phyloP scores from a whole-genome alignment of 2,888 invertebrate genomes.

The Teinopalpus imperialis region DNA sequence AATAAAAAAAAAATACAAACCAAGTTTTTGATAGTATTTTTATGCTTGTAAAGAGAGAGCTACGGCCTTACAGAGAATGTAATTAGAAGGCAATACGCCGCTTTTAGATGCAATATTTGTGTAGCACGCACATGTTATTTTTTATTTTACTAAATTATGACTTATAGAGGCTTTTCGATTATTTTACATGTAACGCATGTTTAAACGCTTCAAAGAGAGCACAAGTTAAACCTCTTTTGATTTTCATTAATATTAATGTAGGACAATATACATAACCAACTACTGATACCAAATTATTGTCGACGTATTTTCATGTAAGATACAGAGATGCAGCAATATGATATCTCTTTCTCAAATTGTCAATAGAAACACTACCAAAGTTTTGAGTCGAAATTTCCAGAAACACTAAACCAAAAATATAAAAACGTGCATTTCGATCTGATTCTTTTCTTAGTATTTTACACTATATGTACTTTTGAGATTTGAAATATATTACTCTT shows the following conservation, averaged over 20 bases:
- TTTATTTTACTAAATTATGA: too few relatives aligned
- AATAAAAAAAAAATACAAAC: too few relatives aligned
- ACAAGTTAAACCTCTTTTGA: too few relatives aligned
- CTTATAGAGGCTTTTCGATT: too few relatives aligned
- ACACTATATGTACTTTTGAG: slow-evolving; percentile 15
- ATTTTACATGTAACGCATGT: too few relatives aligned
- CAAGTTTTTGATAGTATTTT: too few relatives aligned
- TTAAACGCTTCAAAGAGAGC: too few relatives aligned
- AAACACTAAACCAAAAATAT: neutral
- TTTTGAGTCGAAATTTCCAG: neutral
- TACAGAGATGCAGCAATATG: too few relatives aligned
- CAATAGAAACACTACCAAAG: too few relatives aligned
- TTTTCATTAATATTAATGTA: too few relatives aligned
- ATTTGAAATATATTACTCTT: slow-evolving; percentile 20
- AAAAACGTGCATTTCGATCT: slow-evolving; percentile 7
- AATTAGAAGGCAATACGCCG: slow-evolving; percentile 7
- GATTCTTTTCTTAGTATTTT: slow-evolving; percentile 8
- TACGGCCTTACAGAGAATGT: slow-evolving; percentile 2
- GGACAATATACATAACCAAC: neutral
- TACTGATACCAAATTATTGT: neutral
- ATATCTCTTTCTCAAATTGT: too few relatives aligned
- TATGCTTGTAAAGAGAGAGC: too few relatives aligned
- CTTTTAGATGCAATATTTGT: neutral
- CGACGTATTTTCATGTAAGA: neutral
- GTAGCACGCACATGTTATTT: slow-evolving; percentile 12